These are phyloP conservation scores for Microtus pennsylvanicus DNA, from an alignment of 2,113 vertebrate species.

Conservation along the genomic window DNA sequence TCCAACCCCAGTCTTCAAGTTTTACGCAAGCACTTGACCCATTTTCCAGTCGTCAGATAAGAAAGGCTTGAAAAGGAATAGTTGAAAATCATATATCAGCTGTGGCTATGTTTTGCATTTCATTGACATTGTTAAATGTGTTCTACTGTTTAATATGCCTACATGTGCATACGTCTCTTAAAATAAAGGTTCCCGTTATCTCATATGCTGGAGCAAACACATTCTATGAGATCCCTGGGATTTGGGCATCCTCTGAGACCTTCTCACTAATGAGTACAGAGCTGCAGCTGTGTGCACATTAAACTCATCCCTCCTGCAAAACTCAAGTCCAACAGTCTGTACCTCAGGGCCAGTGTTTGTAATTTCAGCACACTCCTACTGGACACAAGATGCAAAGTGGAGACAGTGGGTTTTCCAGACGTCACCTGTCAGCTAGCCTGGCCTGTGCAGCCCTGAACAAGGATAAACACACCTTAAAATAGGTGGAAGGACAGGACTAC, in stretches of 20 bases:
- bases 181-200: not conserved
- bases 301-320: not conserved
- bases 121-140: not conserved
- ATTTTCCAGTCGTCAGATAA: not conserved
- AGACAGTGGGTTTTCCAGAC: not conserved
- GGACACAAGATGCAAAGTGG: not conserved
- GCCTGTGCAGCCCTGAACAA: not conserved
- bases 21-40: not conserved
- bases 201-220: not conserved
- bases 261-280: not conserved
- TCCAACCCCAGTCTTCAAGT: not conserved
- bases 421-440: not conserved
- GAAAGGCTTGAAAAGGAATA: not conserved
- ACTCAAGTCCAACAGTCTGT: not conserved
- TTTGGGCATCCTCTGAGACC: not conserved
- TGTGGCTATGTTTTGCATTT: not conserved
- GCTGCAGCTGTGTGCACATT: not conserved
- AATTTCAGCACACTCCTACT: too few relatives aligned
- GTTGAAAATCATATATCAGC: not conserved
- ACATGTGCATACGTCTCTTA: not conserved
- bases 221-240: not conserved
- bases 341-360: not conserved
- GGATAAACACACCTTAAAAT: not conserved
- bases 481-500: not conserved
- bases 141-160: not conserved